Conservation (phyloP, 2,888 invertebrate genomes). For the Scrobipalpa atriplicella region DNA sequence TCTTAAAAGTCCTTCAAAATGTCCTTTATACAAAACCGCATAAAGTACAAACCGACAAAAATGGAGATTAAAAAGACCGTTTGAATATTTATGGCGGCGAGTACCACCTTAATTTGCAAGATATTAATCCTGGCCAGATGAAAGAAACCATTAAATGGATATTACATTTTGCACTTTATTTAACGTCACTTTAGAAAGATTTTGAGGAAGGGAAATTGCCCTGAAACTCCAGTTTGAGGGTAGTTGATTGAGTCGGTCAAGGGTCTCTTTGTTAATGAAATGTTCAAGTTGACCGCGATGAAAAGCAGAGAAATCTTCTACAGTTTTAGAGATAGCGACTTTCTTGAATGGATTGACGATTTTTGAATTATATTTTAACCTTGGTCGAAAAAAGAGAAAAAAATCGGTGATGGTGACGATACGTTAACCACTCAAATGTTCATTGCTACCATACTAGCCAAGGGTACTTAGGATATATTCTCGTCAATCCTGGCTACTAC, state of each 20-base stretch:
- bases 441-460: too few species aligned
- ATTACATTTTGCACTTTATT: slow-evolving; percentile 34
- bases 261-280: background rate
- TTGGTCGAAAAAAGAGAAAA: background rate
- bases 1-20: background rate
- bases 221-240: background rate
- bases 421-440: too few species aligned
- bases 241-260: slow-evolving; percentile 7
- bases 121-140: slow-evolving; percentile 37
- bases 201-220: slow-evolving; percentile 19
- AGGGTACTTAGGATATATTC: too few species aligned
- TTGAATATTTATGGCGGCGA: slow-evolving; percentile 37
- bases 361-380: too few species aligned
- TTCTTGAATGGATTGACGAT: background rate
- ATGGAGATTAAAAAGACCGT: slow-evolving; percentile 34
- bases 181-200: slow-evolving; percentile 23
- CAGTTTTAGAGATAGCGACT: too few species aligned
- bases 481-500: too few species aligned
- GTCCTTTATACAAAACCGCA: slow-evolving; percentile 4
- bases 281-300: background rate
- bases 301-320: background rate
- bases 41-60: slow-evolving; percentile 31
- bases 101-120: slow-evolving; percentile 36
- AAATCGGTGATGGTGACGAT: too few species aligned
- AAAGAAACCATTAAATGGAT: slow-evolving; percentile 36